Percentiles rank a stretch among this genome's conserved stretches.
These are phyloP conservation scores for Chionoecetes opilio DNA, from an alignment of 1,140 invertebrate genomes.

Conservation along the genomic window DNA sequence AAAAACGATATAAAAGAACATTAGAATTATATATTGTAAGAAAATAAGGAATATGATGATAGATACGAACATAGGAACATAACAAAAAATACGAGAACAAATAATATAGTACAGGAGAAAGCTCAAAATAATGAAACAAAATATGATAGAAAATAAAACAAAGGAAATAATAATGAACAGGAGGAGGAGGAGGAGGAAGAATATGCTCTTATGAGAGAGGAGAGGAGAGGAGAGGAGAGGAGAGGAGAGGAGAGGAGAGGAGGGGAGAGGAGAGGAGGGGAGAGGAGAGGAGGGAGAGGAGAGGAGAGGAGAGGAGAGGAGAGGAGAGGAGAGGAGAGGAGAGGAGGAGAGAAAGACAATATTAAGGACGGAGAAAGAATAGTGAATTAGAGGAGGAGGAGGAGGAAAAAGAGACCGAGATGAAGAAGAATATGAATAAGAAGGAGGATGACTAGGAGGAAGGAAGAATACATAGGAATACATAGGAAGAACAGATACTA, in stretches of 20 bases:
- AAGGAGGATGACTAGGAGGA: background rate
- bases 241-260: no score
- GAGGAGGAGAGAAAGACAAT: background rate
- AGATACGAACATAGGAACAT: no score
- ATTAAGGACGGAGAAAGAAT: background rate
- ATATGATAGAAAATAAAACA: no score
- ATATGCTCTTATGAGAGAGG: background rate
- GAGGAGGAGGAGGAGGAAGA: background rate
- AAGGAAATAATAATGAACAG: no score
- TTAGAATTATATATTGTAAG: no score
- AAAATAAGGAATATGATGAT: no score
- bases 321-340: background rate
- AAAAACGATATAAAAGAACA: no score
- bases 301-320: background rate
- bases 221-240: background rate
- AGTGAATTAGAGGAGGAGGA: background rate
- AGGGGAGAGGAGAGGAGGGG: background rate
- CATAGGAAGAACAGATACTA: no score
- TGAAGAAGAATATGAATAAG: background rate
- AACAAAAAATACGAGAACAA: no score
- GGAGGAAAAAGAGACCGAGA: background rate
- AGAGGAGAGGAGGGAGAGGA: background rate
- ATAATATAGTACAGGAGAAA: no score
- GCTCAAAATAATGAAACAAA: no score
- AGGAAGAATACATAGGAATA: no score